Evolutionary conservation across 2,113 vertebrate species (phyloP).

Genomic region (Hydropotes inermis): DNA sequence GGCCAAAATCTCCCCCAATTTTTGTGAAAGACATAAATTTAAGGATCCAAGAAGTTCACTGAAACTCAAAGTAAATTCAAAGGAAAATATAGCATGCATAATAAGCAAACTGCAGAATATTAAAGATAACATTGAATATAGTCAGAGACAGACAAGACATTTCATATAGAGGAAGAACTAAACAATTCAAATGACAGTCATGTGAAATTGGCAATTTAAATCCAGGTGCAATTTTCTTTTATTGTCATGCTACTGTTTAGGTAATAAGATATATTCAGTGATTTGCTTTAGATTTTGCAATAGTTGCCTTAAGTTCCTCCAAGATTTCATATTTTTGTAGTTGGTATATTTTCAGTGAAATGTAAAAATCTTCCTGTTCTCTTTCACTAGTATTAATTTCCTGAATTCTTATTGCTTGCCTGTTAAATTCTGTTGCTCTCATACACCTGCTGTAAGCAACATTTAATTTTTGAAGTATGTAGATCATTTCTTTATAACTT

Average conservation of each 20-base stretch:
- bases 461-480: conserved; percentile 78
- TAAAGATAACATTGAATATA: background rate
- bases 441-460: conserved; percentile 78
- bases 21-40: background rate
- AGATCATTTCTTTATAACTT: conserved; percentile 78
- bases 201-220: conserved; percentile 72
- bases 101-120: background rate
- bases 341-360: conserved; percentile 80
- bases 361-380: conserved; percentile 78
- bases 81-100: background rate
- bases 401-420: conserved; percentile 82
- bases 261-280: conserved; percentile 76
- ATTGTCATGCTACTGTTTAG: conserved; percentile 79
- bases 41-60: background rate
- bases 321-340: conserved; percentile 77
- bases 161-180: background rate
- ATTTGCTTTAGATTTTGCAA: conserved; percentile 79
- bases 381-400: conserved; percentile 86
- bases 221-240: conserved; percentile 83
- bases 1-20: background rate
- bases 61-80: background rate
- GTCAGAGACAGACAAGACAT: background rate
- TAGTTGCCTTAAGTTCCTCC: conserved; percentile 74
- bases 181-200: background rate
- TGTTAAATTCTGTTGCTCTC: conserved; percentile 82